Conservation (phyloP, 2,113 vertebrate genomes). For the Rostratula benghalensis region DNA sequence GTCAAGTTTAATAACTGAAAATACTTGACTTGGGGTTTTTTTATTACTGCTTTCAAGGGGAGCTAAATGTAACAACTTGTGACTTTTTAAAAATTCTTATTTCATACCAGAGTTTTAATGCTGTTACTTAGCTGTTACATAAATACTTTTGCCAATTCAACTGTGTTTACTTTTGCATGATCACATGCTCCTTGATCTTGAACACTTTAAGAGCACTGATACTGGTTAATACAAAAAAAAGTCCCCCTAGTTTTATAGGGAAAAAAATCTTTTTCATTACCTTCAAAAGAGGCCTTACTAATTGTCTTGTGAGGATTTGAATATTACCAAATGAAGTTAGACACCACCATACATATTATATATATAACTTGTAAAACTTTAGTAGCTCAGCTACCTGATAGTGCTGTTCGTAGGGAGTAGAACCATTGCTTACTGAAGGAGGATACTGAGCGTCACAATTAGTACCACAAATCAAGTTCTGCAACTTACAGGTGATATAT, state of each 20-base stretch:
- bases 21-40: not conserved
- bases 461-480: not conserved
- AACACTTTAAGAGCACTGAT: not conserved
- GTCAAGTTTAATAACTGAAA: not conserved
- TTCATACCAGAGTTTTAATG: not conserved
- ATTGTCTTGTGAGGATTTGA: not conserved
- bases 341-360: too few relatives aligned
- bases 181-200: not conserved
- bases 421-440: not conserved
- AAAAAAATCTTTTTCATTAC: not conserved
- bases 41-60: not conserved
- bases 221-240: not conserved
- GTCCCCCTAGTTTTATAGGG: not conserved
- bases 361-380: not conserved
- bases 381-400: not conserved
- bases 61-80: not conserved
- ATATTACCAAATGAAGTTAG: not conserved
- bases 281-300: not conserved
- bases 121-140: not conserved
- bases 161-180: not conserved
- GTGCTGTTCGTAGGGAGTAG: not conserved
- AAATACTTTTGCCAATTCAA: not conserved
- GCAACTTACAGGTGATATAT: not conserved
- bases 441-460: not conserved
- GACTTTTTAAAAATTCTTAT: not conserved